Evolutionary conservation across 2,888 invertebrate genomes (phyloP), one percentile per base, ranked within the genome.

Genomic region (Caenorhabditis sp.): DNA sequence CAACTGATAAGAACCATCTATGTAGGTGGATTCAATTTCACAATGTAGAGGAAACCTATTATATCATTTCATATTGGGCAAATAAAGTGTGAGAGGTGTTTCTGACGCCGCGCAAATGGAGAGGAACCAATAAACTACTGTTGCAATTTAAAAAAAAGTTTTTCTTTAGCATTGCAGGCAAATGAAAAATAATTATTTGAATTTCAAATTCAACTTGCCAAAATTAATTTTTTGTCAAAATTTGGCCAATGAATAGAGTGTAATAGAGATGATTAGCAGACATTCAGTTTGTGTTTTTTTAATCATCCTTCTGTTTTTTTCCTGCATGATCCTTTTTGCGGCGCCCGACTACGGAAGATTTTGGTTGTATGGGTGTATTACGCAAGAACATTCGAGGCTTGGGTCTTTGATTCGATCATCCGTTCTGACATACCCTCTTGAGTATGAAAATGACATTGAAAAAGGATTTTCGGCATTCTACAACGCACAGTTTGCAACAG

Each of bases 1-100:
- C 72, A 74, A 74, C 72, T 74, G 72, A 74, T 74, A 74, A 74
- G 35, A 18, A 61, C 18, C 18, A n/a, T 55, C 51, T 62, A n/a
- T n/a, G n/a, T n/a, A 3, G 47, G 35, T 62, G 72, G 72, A 74
- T 74, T 55, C 56, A 74, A 74, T 65, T 58, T 64, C 47, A 58
- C 58, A 58, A 65, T 74, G 65, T 65, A 65, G 28, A 47, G 37
- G 60, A 26, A 37, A 61, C 55, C 47, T 28, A 37, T 28, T 24
- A 26, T 8, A 56, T 32, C 53, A 53, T 22, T 51, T 20, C 69
- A 69, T n/a, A 60, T 69, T n/a, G 35, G 56, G 24, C 56, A 56
- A 35, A 35, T 56, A 56, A 26, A 56, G 4, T 13, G 18, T 28
- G 35, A 56, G 32, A 9, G 32, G n/a, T 35, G 56, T 56, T 56